phyloP scores from a whole-genome alignment of 2,888 invertebrate species.

The Lamellibrachia satsuma region DNA sequence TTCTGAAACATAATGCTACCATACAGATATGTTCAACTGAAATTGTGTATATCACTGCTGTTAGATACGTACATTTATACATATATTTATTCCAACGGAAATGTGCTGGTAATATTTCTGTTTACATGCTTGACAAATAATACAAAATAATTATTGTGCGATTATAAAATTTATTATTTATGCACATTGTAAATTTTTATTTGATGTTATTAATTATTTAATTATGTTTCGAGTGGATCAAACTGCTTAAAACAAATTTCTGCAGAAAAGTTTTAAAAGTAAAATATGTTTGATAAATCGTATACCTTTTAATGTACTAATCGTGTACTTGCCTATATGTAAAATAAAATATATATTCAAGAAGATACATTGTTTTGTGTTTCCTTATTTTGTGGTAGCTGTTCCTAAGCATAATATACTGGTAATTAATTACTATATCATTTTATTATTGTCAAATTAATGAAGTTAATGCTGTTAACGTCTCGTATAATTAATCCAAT shows the following conservation, averaged over 20 bases:
- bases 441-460: too few species aligned
- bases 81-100: background rate
- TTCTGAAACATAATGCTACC: background rate
- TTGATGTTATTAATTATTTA: background rate
- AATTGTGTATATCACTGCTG: background rate
- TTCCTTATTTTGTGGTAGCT: background rate
- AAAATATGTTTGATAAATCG: background rate
- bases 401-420: too few species aligned
- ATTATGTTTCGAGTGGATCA: background rate
- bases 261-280: background rate
- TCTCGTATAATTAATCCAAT: too few species aligned
- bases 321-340: background rate
- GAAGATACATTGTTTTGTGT: background rate
- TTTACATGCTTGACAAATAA: background rate
- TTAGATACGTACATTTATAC: background rate
- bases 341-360: background rate
- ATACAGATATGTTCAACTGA: background rate
- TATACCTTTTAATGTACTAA: background rate
- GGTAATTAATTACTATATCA: too few species aligned
- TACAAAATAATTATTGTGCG: too few species aligned
- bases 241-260: background rate
- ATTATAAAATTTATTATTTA: too few species aligned
- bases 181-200: too few species aligned
- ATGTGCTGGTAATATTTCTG: constrained; percentile 17
- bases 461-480: too few species aligned